Conservation (phyloP, 1,140 invertebrate genomes). For the Hyles vespertilio region DNA sequence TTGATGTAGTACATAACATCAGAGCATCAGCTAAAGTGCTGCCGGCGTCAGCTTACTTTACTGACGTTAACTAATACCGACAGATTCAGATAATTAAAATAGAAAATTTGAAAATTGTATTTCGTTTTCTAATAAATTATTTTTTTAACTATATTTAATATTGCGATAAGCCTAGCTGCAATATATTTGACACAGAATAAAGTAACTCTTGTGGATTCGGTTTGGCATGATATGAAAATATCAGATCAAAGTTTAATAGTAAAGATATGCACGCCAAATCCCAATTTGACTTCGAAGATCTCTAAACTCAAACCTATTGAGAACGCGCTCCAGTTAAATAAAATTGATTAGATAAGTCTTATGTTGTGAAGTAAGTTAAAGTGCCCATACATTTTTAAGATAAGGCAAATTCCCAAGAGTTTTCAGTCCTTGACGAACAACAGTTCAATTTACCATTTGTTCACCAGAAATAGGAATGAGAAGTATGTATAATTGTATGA, state of each 20-base stretch:
- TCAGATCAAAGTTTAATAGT: neutral
- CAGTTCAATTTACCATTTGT: too few species aligned
- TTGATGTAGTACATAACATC: constrained; percentile 49
- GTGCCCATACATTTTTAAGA: constrained; percentile 7
- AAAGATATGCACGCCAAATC: neutral
- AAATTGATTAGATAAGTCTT: constrained; percentile 1
- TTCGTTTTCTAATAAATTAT: too few species aligned
- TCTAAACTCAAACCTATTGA: neutral
- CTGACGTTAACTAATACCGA: constrained; percentile 12
- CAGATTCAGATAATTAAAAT: neutral
- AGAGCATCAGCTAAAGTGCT: constrained; percentile 47
- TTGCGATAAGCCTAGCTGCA: too few species aligned
- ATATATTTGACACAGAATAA: neutral
- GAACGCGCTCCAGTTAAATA: neutral
- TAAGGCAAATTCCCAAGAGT: constrained; percentile 1
- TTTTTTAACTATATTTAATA: too few species aligned
- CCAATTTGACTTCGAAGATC: neutral
- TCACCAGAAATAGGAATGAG: too few species aligned
- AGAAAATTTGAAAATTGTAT: neutral
- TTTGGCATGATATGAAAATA: neutral
- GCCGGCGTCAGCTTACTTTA: constrained; percentile 44
- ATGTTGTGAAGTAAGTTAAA: neutral
- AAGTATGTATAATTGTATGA: too few species aligned
- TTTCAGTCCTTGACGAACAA: neutral
- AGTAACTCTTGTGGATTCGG: neutral